Conservation (phyloP, 2,888 invertebrate genomes). For the Calameuta filiformis region DNA sequence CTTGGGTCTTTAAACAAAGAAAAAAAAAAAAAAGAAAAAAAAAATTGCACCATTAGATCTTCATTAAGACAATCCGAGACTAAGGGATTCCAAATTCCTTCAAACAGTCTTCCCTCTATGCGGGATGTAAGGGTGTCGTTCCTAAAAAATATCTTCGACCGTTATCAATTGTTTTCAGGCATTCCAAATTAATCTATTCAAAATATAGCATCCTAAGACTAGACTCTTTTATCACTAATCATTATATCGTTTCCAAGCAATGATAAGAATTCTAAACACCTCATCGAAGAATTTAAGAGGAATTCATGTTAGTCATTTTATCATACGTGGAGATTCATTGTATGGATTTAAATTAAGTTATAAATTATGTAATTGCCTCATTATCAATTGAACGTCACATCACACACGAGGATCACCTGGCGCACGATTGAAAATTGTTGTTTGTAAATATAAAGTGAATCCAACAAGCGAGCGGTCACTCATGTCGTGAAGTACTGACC, state of each 20-base stretch:
- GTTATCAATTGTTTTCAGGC: not conserved
- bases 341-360: not conserved
- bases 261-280: not conserved
- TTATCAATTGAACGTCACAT: not conserved
- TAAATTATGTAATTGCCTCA: not conserved
- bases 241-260: not conserved
- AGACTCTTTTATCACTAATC: not conserved
- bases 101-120: not conserved
- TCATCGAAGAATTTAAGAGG: not conserved
- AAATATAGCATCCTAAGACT: not conserved
- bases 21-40: not conserved
- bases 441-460: not conserved
- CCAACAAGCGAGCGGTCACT: slow-evolving; percentile 39
- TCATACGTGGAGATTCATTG: not conserved
- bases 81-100: not conserved
- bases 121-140: not conserved
- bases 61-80: not conserved
- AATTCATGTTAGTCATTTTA: not conserved
- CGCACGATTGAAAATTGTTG: not conserved
- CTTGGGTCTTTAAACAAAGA: not conserved
- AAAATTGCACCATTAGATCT: not conserved
- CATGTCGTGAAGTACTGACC: slow-evolving; percentile 61
- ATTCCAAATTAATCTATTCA: too few relatives aligned
- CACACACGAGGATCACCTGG: not conserved
- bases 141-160: not conserved